Percentiles rank a stretch among this genome's conserved stretches.
Conservation (phyloP, 2,888 invertebrate genomes). For the Thera britannica region DNA sequence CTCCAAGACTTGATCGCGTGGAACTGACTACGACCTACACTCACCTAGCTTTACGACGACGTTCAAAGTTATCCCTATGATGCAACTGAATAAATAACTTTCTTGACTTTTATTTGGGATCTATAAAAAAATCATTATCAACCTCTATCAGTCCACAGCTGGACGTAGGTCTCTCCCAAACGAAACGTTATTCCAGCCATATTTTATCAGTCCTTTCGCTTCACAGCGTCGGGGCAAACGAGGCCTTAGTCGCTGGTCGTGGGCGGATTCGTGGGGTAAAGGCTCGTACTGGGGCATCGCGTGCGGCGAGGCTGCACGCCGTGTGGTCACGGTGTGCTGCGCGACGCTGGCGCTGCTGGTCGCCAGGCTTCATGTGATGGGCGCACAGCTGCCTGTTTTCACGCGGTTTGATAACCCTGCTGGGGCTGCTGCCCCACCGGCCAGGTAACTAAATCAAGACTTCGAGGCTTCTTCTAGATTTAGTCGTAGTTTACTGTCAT, state of each 20-base stretch:
- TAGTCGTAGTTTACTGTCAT: too few species aligned
- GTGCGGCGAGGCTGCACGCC: slow-evolving; percentile 88
- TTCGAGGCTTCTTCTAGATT: too few species aligned
- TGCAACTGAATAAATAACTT: too few species aligned
- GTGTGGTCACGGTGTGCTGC: slow-evolving; percentile 91
- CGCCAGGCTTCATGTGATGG: slow-evolving; percentile 96
- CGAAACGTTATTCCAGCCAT: too few species aligned
- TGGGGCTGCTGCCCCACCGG: slow-evolving; percentile 92
- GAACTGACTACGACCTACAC: too few species aligned
- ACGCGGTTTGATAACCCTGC: slow-evolving; percentile 99
- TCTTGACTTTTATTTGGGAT: too few species aligned
- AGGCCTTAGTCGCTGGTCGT: slow-evolving; percentile 67
- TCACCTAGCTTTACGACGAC: too few species aligned
- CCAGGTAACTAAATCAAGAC: slow-evolving; percentile 55
- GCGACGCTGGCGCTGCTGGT: slow-evolving; percentile 92
- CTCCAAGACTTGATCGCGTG: too few species aligned
- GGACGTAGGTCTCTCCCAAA: too few species aligned
- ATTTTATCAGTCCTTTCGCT: not conserved
- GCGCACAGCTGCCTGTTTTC: slow-evolving; percentile 97
- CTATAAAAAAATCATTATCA: too few species aligned
- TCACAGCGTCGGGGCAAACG: slow-evolving; percentile 66
- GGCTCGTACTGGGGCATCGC: slow-evolving; percentile 77
- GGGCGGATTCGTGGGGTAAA: slow-evolving; percentile 79
- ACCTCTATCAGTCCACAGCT: too few species aligned
- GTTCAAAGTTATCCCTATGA: too few species aligned